Evolutionary conservation across 2,888 invertebrate species (phyloP), one percentile per base, ranked within the genome.

Genomic region (Lithodes maja): DNA sequence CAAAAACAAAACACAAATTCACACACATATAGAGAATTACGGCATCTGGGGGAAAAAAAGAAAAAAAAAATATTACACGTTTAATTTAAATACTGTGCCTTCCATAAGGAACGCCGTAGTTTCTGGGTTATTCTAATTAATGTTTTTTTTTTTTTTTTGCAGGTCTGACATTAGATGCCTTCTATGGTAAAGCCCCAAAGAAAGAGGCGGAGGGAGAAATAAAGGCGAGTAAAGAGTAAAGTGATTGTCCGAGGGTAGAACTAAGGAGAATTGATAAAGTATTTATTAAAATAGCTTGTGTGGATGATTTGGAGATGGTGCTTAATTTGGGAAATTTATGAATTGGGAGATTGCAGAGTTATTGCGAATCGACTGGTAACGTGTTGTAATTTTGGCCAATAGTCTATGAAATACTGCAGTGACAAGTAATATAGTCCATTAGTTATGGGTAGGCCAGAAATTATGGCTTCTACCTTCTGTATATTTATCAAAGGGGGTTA

Each of bases 151-250:
- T 71, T 9, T 55, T 3, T 77, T 54, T 50, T 71, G 7, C 86
- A 90, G 90, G 90, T 68, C 84, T 90, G 2, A 90, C 90, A n/a
- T 68, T 90, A 69, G 90, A 90, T 77, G 90, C 90, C 2, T 74
- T 85, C n/a, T 90, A 85, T 49, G 90, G 90, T 49, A 90, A 90
- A 49, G 5, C 90, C 1, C 88, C 88, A 17, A 75, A 77, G 50
- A 87, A 87, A 53, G 78, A 89, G 53, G 52, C n/a, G 54, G 82
- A 55, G 50, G 86, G 49, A 50, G 88, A 89, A 68, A 68, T 9
- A 17, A 89, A 89, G 52, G 88, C 55, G 17, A 89, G 88, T 69
- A 89, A 89, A 85, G 88, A 89, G 80, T 89, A 74, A 15, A 74
- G 17, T 7, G 61, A 61, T 7, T 7, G 12, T 61, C 12, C 12